Base-by-base conservation (phyloP, 2,888 invertebrate genomes). In the Oscheius sp. region DNA sequence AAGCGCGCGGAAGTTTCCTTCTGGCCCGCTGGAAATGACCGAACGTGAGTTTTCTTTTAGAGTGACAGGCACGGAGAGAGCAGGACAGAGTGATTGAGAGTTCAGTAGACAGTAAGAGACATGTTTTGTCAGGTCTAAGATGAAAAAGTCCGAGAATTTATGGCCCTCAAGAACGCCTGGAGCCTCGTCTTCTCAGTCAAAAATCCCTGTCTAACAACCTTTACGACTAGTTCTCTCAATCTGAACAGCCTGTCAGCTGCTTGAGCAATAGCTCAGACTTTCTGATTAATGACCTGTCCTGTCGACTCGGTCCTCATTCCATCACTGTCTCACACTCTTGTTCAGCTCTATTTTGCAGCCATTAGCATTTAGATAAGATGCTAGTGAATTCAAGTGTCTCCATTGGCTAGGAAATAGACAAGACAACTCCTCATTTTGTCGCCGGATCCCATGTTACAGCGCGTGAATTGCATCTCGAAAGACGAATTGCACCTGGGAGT, bases 401-500 rank as follows among this genome's bases (percentile, higher is more conserved):
- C 7, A 42, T 5, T 42, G 7, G 42, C 42, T 42, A 42, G 42
- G 42, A 7, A 42, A 5, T 42, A 42, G 7, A 42, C 7, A 42
- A 35, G 10, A 35, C 32, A 13, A 32, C 48, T 68, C 55, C 21
- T 68, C 53, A 68, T 68, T 68, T 68, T 53, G 55, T 68, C 68
- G 55, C 68, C 35, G 55, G 55, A 53, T 51, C 55, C 33, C 13
- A 35, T 68, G 68, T 68, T 68, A 68, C 68, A 68, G 53, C 55
- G 68, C n/a, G 9, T 21, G 42, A 53, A 53, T 68, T 68, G 68
- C 68, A 68, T 53, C 68, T 68, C 68, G 35, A 55, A 55, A 68
- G 68, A 68, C 68, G 68, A 37, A 68, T 68, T 68, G 68, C 50
- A 55, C 68, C 42, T n/a, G 68, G 53, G 68, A 48, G 65, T 47